Conservation (phyloP, 2,888 invertebrate genomes). For the Craniophora ligustri region DNA sequence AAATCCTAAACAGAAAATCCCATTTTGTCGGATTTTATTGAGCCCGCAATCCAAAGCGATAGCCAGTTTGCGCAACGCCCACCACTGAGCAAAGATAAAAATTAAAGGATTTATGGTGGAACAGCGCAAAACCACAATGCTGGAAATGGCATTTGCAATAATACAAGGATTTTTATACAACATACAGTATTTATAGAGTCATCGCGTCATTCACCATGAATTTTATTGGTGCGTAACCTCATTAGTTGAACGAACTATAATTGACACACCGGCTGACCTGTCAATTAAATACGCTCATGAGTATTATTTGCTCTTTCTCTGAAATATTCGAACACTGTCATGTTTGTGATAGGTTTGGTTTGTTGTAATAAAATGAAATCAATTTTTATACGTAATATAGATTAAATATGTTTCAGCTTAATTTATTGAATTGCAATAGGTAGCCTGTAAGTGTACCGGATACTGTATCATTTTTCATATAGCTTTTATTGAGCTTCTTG, state of each 20-base stretch:
- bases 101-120: slow-evolving; percentile 19
- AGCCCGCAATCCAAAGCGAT: slow-evolving; percentile 35
- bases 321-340: slow-evolving; percentile 21
- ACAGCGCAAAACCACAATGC: slow-evolving; percentile 2
- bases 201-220: slow-evolving; percentile 67
- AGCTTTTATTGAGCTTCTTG: too few species aligned
- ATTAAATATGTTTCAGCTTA: background rate
- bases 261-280: slow-evolving; percentile 87
- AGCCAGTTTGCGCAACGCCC: slow-evolving; percentile 26
- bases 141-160: slow-evolving; percentile 16
- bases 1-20: slow-evolving; percentile 36
- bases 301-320: slow-evolving; percentile 57
- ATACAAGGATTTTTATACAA: slow-evolving; percentile 25
- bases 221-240: slow-evolving; percentile 79
- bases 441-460: too few species aligned
- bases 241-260: slow-evolving; percentile 85
- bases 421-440: background rate
- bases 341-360: slow-evolving; percentile 4
- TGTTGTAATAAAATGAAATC: slow-evolving; percentile 3
- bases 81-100: slow-evolving; percentile 25
- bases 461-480: too few species aligned
- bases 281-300: slow-evolving; percentile 79
- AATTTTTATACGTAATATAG: background rate
- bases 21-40: slow-evolving; percentile 32
- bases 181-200: slow-evolving; percentile 46